These are phyloP conservation scores for Artibeus jamaicensis DNA, from an alignment of 2,797 vertebrate species.

Conservation along the genomic window DNA sequence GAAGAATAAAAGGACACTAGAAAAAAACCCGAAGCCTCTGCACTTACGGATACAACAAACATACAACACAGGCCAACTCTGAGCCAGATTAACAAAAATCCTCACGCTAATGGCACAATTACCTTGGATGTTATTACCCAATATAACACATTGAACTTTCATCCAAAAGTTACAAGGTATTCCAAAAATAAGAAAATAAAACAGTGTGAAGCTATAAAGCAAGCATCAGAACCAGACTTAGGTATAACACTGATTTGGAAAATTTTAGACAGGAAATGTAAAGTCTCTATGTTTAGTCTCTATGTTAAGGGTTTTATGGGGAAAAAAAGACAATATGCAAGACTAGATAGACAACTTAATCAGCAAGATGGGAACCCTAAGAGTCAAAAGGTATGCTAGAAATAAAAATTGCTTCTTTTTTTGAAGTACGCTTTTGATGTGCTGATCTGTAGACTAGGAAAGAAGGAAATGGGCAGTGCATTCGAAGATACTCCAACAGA, in stretches of 20 bases:
- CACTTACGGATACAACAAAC: background rate
- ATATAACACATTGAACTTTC: background rate
- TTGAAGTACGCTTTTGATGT: background rate
- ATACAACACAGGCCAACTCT: background rate
- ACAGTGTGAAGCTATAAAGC: background rate
- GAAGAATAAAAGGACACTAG: background rate
- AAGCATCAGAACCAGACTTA: background rate
- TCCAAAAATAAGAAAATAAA: background rate
- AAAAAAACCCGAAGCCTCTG: background rate
- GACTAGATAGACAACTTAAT: background rate
- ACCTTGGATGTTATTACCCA: background rate
- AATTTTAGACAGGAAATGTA: background rate
- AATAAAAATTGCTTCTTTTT: background rate
- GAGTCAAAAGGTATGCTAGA: background rate
- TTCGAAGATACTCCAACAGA: background rate
- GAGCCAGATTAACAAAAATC: background rate
- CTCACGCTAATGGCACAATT: background rate
- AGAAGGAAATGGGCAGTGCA: background rate
- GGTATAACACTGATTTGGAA: background rate
- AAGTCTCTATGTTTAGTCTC: background rate
- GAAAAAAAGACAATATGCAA: background rate
- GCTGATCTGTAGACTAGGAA: background rate
- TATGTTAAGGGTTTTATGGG: background rate
- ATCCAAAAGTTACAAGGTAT: background rate
- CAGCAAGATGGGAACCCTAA: background rate